Evolutionary conservation across 2,888 invertebrate species (phyloP).

Genomic region (Agrotis segetum): DNA sequence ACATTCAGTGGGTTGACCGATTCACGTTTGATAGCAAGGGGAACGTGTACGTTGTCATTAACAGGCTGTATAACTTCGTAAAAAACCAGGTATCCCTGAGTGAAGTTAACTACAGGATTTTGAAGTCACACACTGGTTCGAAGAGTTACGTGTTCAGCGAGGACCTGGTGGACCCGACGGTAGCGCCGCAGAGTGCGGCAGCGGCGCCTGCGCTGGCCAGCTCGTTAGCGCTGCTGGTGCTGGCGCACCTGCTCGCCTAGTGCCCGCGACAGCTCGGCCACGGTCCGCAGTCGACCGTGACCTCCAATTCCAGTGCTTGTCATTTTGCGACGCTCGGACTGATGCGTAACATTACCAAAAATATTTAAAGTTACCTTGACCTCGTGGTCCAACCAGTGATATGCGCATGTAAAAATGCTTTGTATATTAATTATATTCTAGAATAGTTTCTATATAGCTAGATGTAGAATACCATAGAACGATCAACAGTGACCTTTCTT

Average conservation of each 20-base stretch:
- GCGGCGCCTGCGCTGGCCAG: conserved; percentile 74
- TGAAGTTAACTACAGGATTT: conserved; percentile 93
- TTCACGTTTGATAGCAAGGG: conserved; percentile 93
- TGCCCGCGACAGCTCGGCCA: conserved; percentile 63
- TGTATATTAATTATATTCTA: conserved; percentile 77
- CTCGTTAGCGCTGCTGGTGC: conserved; percentile 77
- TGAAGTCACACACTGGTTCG: conserved; percentile 91
- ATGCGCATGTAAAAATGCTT: conserved; percentile 86
- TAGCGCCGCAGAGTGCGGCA: conserved; percentile 73
- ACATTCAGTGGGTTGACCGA: conserved; percentile 94
- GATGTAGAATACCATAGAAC: conserved; percentile 56
- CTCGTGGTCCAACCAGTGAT: conserved; percentile 85
- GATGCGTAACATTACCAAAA: conserved; percentile 88
- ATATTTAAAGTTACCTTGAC: conserved; percentile 89
- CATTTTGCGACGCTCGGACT: conserved; percentile 78
- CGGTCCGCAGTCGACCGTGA: conserved; percentile 69
- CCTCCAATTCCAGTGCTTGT: conserved; percentile 73
- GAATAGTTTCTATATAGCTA: conserved; percentile 58
- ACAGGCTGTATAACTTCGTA: conserved; percentile 93
- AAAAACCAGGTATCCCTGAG: conserved; percentile 90
- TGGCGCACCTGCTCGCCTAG: conserved; percentile 86
- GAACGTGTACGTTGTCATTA: conserved; percentile 93
- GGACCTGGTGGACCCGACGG: conserved; percentile 69
- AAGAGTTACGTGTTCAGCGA: conserved; percentile 92
- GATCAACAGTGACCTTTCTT: conserved; percentile 74